These are phyloP conservation scores for Cyphomyrus plagiostoma DNA, from an alignment of 2,113 vertebrate species.

Conservation along the genomic window DNA sequence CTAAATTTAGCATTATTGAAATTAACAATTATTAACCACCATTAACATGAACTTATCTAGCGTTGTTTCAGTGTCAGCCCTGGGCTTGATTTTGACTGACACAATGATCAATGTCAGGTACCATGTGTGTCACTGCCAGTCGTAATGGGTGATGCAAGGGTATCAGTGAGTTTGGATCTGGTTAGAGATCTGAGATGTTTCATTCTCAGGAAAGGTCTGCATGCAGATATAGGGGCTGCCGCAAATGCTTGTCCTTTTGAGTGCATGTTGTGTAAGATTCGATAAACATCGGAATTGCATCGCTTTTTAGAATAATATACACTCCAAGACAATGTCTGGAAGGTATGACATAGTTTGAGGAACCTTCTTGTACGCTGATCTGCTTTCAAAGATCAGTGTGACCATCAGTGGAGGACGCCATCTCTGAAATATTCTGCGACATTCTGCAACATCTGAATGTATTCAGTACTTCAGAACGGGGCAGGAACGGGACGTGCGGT, in stretches of 20 bases:
- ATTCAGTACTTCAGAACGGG: neutral
- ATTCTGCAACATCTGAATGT: neutral
- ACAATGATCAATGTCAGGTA: neutral
- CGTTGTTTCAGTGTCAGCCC: neutral
- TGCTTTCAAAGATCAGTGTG: neutral
- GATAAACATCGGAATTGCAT: neutral
- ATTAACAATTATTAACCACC: neutral
- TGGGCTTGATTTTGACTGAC: neutral
- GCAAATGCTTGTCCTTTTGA: neutral
- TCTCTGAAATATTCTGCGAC: neutral
- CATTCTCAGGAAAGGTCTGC: neutral
- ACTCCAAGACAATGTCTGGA: neutral
- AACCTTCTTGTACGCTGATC: neutral
- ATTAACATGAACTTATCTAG: neutral
- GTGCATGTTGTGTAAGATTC: conserved; percentile 27
- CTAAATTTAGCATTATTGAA: neutral
- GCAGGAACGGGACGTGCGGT: too few species aligned
- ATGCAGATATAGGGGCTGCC: neutral
- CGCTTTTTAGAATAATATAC: neutral
- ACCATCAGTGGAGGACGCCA: neutral
- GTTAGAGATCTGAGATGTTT: neutral
- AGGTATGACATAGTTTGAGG: neutral
- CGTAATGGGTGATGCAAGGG: neutral
- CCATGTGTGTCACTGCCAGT: neutral
- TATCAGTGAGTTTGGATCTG: neutral